Percentiles rank a stretch among this genome's conserved stretches.
phyloP scores from a whole-genome alignment of 2,797 vertebrate species.

The Falco cherrug region DNA sequence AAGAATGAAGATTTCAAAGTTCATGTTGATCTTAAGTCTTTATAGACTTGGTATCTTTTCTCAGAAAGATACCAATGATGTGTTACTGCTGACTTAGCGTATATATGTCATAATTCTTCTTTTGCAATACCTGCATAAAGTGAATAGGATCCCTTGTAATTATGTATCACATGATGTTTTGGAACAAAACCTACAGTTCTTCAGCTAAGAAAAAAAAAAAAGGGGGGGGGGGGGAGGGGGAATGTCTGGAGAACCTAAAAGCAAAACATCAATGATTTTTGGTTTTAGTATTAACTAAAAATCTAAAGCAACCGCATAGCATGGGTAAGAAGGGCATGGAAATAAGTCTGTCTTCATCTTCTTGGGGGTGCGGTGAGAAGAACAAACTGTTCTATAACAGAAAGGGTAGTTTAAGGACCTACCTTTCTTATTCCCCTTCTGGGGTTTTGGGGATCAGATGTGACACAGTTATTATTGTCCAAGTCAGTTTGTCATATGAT shows the following conservation, averaged over 20 bases:
- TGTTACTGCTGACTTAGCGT: slow-evolving; percentile 1
- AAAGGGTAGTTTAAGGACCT: neutral
- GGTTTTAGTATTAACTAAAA: neutral
- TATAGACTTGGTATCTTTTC: slow-evolving; percentile 54
- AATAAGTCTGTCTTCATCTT: neutral
- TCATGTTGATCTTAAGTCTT: slow-evolving; percentile 62
- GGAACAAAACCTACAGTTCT: neutral
- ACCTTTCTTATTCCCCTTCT: neutral
- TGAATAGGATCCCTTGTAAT: slow-evolving; percentile 7
- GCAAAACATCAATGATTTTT: neutral
- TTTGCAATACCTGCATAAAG: slow-evolving; percentile 29
- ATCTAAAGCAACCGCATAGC: neutral
- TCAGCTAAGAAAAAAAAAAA: neutral
- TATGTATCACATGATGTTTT: slow-evolving; percentile 24
- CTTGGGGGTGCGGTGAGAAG: neutral
- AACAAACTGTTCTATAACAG: neutral
- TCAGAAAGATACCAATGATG: slow-evolving; percentile 49
- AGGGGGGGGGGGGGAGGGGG: rapidly evolving
- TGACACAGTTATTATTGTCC: neutral
- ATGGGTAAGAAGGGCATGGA: neutral
- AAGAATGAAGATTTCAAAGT: slow-evolving; percentile 59
- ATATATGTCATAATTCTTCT: neutral
- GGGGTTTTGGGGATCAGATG: neutral
- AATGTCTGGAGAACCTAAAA: neutral
- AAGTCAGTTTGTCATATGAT: neutral